A percentile compares a stretch with the other conserved stretches of the same genome.
phyloP scores from a whole-genome alignment of 2,888 invertebrate genomes.

The Philhelius pedissequus region DNA sequence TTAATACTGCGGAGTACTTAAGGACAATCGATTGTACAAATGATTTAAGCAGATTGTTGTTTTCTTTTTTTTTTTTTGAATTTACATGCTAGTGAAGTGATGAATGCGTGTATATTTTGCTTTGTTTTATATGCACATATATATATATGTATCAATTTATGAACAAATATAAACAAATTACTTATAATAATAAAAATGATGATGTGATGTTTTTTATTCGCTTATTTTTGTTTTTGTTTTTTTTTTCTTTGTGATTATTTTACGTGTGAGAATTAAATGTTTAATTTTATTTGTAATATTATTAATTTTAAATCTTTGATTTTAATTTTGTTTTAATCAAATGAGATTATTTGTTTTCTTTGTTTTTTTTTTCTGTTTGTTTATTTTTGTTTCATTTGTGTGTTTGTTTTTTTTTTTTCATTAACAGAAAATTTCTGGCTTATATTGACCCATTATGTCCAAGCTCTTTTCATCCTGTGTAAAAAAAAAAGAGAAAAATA shows the following conservation, averaged over 20 bases:
- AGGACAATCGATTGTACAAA: slow-evolving; percentile 40
- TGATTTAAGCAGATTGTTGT: slow-evolving; percentile 52
- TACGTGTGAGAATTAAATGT: slow-evolving; percentile 54
- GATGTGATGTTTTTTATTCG: slow-evolving; percentile 61
- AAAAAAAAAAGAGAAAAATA: slow-evolving; percentile 76
- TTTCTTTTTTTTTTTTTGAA: slow-evolving; percentile 31
- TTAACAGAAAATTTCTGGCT: slow-evolving; percentile 89
- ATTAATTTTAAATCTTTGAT: slow-evolving; percentile 49
- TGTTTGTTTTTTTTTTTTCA: slow-evolving; percentile 56
- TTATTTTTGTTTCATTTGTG: background rate
- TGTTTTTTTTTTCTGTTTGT: slow-evolving; percentile 28
- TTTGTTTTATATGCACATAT: background rate
- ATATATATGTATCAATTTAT: background rate
- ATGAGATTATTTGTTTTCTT: slow-evolving; percentile 8
- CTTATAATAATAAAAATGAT: slow-evolving; percentile 42
- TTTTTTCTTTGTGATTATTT: slow-evolving; percentile 48
- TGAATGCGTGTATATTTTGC: slow-evolving; percentile 48
- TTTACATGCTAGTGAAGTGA: slow-evolving; percentile 51
- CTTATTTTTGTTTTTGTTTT: slow-evolving; percentile 6
- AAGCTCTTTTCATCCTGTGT: slow-evolving; percentile 85
- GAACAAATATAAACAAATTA: slow-evolving; percentile 34
- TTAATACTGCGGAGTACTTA: slow-evolving; percentile 46
- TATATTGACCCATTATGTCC: slow-evolving; percentile 89
- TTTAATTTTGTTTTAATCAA: slow-evolving; percentile 48
- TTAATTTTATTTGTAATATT: slow-evolving; percentile 36